A percentile compares a stretch with the other conserved stretches of the same genome.
Evolutionary conservation across 2,797 vertebrate genomes (phyloP).

Genomic region (Pseudotriccus pelzelni): DNA sequence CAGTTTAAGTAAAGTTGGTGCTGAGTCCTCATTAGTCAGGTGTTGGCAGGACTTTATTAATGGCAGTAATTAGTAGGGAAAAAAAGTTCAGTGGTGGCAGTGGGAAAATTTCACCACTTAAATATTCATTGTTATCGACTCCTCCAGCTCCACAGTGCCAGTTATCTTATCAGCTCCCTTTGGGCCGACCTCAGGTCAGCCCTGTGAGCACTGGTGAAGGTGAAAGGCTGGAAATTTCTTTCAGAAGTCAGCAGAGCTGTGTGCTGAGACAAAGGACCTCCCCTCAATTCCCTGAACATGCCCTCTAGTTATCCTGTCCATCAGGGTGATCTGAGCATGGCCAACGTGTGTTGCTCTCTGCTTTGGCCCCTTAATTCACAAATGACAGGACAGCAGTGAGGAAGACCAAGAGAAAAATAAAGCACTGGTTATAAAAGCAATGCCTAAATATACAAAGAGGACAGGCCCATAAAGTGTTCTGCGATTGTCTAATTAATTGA

Average conservation of each 20-base stretch:
- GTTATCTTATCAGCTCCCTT: not conserved
- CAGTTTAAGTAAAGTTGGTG: conserved; percentile 46
- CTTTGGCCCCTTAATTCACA: not conserved
- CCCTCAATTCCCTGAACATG: not conserved
- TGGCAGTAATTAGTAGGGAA: conserved; percentile 49
- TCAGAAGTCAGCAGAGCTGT: not conserved
- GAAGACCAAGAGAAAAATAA: not conserved
- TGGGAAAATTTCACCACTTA: conserved; percentile 28
- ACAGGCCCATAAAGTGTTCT: not conserved
- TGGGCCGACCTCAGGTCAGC: conserved; percentile 14
- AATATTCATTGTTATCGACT: conserved; percentile 56
- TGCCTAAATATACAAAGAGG: not conserved
- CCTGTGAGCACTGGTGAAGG: not conserved
- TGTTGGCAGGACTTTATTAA: conserved; percentile 63
- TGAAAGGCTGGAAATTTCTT: conserved; percentile 5
- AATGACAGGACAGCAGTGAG: not conserved
- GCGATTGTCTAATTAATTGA: not conserved
- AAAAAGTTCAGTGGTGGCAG: conserved; percentile 10
- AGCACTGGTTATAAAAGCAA: not conserved
- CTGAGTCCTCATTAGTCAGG: conserved; percentile 59
- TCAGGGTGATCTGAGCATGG: not conserved
- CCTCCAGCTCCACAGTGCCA: not conserved
- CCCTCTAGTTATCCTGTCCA: not conserved
- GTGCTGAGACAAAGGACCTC: not conserved
- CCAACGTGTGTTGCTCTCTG: not conserved